Evolutionary conservation across 2,888 invertebrate genomes (phyloP).

Genomic region (Disparrhopalites patrizii): DNA sequence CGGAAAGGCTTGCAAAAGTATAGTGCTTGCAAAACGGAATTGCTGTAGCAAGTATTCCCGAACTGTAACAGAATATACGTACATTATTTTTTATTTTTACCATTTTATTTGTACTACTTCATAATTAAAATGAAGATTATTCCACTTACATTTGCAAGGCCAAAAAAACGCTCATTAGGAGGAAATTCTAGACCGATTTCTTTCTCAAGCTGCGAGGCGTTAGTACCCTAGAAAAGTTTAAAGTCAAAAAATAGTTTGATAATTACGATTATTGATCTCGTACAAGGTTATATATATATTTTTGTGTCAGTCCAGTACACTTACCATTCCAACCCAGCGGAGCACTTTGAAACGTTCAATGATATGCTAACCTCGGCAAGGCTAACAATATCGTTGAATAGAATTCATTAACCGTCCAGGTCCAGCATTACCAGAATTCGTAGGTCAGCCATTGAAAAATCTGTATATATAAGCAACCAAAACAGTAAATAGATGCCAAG

Average conservation of each 20-base stretch:
- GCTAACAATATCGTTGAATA: conserved; percentile 16
- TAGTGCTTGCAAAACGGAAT: conserved; percentile 97
- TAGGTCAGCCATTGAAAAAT: background rate
- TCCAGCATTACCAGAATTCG: background rate
- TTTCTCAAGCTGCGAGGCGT: conserved; percentile 98
- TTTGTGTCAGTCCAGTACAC: background rate
- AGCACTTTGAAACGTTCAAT: conserved; percentile 24
- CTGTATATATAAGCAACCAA: no score
- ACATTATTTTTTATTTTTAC: no score
- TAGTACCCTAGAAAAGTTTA: conserved; percentile 73
- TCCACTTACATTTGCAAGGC: conserved; percentile 89
- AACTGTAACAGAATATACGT: conserved; percentile 63
- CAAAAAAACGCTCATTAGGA: conserved; percentile 98
- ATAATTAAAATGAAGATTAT: background rate
- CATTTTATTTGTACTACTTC: no score
- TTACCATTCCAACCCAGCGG: conserved; percentile 29
- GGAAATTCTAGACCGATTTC: conserved; percentile 99
- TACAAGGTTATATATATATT: no score
- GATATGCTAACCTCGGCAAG: conserved; percentile 27
- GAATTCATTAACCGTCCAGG: background rate
- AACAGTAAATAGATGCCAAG: no score
- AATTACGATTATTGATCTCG: background rate
- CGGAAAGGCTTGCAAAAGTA: conserved; percentile 99
- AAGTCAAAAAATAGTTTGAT: background rate
- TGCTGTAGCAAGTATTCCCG: conserved; percentile 99